phyloP scores from a whole-genome alignment of 2,113 vertebrate species.

The Urocitellus parryii region DNA sequence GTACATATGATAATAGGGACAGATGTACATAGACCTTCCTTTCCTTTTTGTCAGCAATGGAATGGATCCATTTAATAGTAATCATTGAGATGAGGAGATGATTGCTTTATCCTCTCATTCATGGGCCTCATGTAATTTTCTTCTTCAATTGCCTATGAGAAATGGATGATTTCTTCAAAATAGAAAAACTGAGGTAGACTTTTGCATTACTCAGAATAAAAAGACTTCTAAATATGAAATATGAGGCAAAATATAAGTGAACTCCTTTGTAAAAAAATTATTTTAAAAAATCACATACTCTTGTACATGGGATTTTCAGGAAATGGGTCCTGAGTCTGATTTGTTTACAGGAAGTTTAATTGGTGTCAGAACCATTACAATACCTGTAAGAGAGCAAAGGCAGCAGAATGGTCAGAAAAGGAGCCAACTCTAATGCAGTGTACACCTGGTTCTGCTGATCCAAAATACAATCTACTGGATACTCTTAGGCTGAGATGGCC shows the following conservation, averaged over 20 bases:
- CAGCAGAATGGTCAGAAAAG: not conserved
- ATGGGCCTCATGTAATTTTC: not conserved
- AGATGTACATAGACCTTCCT: not conserved
- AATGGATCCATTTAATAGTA: conserved; percentile 8
- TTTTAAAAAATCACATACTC: not conserved
- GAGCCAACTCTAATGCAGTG: not conserved
- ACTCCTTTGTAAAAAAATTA: not conserved
- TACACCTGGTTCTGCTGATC: not conserved
- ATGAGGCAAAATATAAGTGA: not conserved
- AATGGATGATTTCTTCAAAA: not conserved
- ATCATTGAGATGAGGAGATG: not conserved
- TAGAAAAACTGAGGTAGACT: not conserved
- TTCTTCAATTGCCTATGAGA: not conserved
- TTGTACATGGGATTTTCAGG: not conserved
- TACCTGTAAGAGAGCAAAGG: not conserved
- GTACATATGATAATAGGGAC: not conserved
- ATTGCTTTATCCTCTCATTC: not conserved
- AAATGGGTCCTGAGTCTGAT: not conserved
- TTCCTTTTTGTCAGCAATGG: conserved; percentile 24
- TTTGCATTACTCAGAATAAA: not conserved
- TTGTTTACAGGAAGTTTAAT: not conserved
- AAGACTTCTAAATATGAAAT: not conserved
- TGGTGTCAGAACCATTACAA: not conserved
- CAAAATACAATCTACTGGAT: too few species aligned
- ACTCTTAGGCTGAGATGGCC: not conserved